Base-by-base conservation (phyloP, 2,797 vertebrate species). In the Pygocentrus nattereri region DNA sequence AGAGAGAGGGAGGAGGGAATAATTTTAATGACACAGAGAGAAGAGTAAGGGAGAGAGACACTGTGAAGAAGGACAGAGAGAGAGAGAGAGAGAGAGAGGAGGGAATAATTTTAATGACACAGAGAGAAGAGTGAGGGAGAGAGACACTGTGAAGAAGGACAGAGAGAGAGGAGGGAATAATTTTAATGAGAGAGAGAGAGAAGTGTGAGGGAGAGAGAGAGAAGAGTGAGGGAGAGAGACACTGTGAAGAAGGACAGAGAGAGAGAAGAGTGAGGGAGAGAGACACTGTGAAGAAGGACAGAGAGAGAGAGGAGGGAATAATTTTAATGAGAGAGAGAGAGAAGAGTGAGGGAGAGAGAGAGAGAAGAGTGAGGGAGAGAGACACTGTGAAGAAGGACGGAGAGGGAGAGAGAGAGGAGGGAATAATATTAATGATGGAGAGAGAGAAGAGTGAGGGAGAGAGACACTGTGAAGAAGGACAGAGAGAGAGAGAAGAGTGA, bases 401-500 rank as follows among this genome's bases (percentile, higher is more conserved):
- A 50, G 49, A 50, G 49, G 11, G 6, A n/a, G 13, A 19, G 21
- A 71, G 71, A 72, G 1, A 65, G 76, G 4, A 4, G 6, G 6
- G 2, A 3, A 23, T 11, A 34, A 3, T 6, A 34, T 2, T 16
- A 19, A 44, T 27, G 4, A 3, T 4, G 54, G 52, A 19, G 34
- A 34, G 6, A 54, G 52, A 6, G 10, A 10, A 34, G 34, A 34
- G 6, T 34, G 34, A 34, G 2, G 34, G 34, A 34, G 34, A 34
- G 34, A 34, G 34, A 34, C 3, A 34, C n/a, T n/a, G n/a, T n/a
- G n/a, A n/a, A n/a, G 84, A 64, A 81, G 65, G 80, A 81, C 72
- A 83, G 47, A 58, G 74, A 78, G 41, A 78, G 77, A n/a, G 80
- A 44, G 11, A 44, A 11, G 4, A 44, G 41, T 11, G 79, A 21